Evolutionary conservation across 2,113 vertebrate genomes (phyloP).

Genomic region (Thamnophis sirtalis): DNA sequence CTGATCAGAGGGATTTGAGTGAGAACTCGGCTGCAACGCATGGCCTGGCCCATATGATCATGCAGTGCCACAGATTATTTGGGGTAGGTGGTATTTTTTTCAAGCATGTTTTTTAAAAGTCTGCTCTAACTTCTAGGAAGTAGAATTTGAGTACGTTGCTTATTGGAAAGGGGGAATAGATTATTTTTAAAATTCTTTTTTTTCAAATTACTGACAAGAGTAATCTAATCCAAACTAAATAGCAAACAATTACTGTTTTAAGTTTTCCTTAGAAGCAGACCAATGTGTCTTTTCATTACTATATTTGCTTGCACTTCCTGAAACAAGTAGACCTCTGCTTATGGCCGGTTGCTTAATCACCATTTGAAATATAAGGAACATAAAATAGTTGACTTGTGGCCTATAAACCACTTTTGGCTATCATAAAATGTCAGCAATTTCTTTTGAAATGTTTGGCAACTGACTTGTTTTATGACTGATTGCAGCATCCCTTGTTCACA

Average conservation of each 20-base stretch:
- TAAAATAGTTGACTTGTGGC: neutral
- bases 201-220: neutral
- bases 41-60: conserved; percentile 82
- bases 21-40: conserved; percentile 86
- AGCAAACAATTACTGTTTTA: neutral
- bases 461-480: neutral
- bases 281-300: neutral
- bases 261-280: neutral
- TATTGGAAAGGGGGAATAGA: neutral
- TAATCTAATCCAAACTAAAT: neutral
- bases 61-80: conserved; percentile 77
- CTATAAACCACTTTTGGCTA: neutral
- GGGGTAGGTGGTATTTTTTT: conserved; percentile 62
- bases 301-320: neutral
- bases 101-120: neutral
- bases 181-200: neutral
- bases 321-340: neutral
- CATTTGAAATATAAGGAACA: neutral
- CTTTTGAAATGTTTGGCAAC: neutral
- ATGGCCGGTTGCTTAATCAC: neutral
- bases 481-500: neutral
- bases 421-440: neutral
- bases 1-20: conserved; percentile 82
- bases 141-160: neutral
- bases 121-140: neutral